Percentiles rank a stretch among this genome's conserved stretches.
Conservation (phyloP, 1,140 invertebrate species). For the Galendromus occidentalis region DNA sequence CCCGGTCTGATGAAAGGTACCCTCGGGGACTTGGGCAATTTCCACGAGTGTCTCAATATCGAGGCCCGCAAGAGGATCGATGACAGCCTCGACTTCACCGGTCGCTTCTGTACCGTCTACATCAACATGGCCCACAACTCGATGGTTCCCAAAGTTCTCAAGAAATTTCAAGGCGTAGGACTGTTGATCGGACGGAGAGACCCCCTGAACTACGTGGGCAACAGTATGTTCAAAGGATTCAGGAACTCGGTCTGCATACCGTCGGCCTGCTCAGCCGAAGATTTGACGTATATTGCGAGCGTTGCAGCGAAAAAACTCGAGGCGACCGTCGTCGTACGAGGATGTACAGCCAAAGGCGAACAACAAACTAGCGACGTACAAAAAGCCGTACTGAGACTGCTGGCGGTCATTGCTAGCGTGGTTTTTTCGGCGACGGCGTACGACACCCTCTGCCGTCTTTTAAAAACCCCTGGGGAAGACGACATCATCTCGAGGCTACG, state of each 20-base stretch:
- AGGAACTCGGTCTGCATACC: neutral
- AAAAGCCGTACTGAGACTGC: neutral
- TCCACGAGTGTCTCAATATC: constrained; percentile 1
- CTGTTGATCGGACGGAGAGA: neutral
- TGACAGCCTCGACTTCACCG: constrained; percentile 6
- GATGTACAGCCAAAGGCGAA: constrained; percentile 8
- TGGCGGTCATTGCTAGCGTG: neutral
- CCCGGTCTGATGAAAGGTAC: neutral
- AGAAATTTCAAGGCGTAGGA: constrained; percentile 4
- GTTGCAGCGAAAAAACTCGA: neutral
- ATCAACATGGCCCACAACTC: constrained; percentile 1
- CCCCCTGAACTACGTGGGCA: constrained; percentile 4
- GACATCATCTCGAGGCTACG: neutral
- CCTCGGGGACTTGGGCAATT: neutral
- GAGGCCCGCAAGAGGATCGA: neutral
- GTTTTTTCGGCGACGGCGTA: neutral
- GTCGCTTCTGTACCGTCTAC: neutral
- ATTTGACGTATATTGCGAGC: neutral
- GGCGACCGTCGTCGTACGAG: neutral
- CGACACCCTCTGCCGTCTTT: neutral
- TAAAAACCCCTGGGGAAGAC: neutral
- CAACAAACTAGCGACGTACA: neutral
- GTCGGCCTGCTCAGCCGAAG: neutral
- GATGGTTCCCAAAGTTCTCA: neutral
- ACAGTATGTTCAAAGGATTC: constrained; percentile 4